Evolutionary conservation across 2,797 vertebrate genomes (phyloP).

Genomic region (Typhlichthys eigenmanni): DNA sequence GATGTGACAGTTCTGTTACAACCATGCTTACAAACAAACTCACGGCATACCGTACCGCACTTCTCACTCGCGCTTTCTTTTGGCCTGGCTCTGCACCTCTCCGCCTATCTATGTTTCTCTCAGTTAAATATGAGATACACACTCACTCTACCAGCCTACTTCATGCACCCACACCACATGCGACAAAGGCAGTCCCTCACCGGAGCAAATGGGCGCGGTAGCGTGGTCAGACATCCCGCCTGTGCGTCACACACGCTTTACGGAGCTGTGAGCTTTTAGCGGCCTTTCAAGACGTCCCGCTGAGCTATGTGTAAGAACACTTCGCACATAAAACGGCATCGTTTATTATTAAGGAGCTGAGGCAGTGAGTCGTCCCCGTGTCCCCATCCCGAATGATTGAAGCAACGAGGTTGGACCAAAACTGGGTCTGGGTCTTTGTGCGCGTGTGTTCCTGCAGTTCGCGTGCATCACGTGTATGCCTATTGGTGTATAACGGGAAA

Average conservation of each 20-base stretch:
- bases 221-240: constrained; percentile 61
- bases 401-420: constrained; percentile 51
- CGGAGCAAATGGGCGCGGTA: constrained; percentile 40
- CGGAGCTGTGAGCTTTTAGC: constrained; percentile 67
- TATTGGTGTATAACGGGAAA: constrained; percentile 17
- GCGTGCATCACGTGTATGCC: constrained; percentile 20
- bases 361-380: constrained; percentile 53
- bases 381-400: constrained; percentile 54
- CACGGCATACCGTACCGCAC: constrained; percentile 13
- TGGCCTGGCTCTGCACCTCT: not conserved
- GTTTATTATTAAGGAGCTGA: constrained; percentile 59
- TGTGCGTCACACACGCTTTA: constrained; percentile 67
- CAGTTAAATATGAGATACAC: constrained; percentile 3
- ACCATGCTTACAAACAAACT: constrained; percentile 30
- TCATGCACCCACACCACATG: constrained; percentile 1
- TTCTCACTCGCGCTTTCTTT: constrained; percentile 15
- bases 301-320: constrained; percentile 71
- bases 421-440: constrained; percentile 50
- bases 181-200: constrained; percentile 31
- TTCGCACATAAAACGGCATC: constrained; percentile 68
- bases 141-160: constrained; percentile 1
- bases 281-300: constrained; percentile 67
- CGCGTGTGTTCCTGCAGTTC: constrained; percentile 28
- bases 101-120: not conserved
- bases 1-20: constrained; percentile 37